Evolutionary conservation across 35 echinoderm and acorn worm species (phyloP).

Genomic region (Lytechinus variegatus): DNA sequence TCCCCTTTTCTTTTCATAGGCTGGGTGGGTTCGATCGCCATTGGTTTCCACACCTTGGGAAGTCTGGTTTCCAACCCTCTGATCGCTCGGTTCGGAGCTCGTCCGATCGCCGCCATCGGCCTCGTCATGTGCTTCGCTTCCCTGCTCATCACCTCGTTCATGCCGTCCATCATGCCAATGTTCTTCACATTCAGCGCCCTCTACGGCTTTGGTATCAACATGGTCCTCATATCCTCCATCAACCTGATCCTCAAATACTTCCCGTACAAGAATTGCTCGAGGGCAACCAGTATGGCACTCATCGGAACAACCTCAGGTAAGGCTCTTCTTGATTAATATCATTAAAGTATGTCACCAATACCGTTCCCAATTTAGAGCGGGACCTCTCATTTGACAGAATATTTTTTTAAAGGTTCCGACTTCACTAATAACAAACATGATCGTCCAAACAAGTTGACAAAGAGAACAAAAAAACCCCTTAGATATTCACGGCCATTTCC

Average conservation of each 20-base stretch:
- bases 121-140: slow-evolving; percentile 73
- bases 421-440: too few relatives aligned
- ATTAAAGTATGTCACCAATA: too few relatives aligned
- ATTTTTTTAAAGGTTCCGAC: too few relatives aligned
- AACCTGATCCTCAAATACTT: slow-evolving; percentile 89
- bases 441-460: too few relatives aligned
- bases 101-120: slow-evolving; percentile 60
- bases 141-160: slow-evolving; percentile 67
- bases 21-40: slow-evolving; percentile 91
- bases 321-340: background rate
- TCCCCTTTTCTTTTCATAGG: slow-evolving; percentile 52
- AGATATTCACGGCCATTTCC: too few relatives aligned
- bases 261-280: slow-evolving; percentile 75
- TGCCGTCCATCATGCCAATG: slow-evolving; percentile 65
- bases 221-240: slow-evolving; percentile 79
- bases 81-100: slow-evolving; percentile 69
- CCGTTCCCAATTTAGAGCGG: too few relatives aligned
- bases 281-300: slow-evolving; percentile 81
- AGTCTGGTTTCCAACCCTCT: slow-evolving; percentile 77
- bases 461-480: too few relatives aligned
- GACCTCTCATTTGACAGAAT: too few relatives aligned
- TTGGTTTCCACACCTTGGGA: slow-evolving; percentile 87
- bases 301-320: slow-evolving; percentile 80
- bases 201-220: slow-evolving; percentile 86
- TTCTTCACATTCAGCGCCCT: slow-evolving; percentile 84